Percentiles rank a stretch among this genome's conserved stretches.
Evolutionary conservation across 30 jellyfish, hydroid and myxozoan species (phyloP).

Genomic region (Hydractinia echinata): DNA sequence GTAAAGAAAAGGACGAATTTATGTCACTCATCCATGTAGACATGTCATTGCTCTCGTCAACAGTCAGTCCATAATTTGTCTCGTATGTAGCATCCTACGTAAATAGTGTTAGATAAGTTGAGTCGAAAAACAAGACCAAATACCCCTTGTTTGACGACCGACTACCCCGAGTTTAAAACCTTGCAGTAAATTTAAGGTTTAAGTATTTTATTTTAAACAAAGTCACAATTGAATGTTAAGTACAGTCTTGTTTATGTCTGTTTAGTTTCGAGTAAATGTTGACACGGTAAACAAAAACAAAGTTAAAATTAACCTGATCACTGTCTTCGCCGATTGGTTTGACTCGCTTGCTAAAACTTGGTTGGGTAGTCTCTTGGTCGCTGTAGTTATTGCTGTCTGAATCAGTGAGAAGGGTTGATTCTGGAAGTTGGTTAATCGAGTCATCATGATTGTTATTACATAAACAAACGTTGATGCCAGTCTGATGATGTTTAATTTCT

Average conservation of each 20-base stretch:
- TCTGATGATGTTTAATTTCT: constrained; percentile 9
- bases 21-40: constrained; percentile 42
- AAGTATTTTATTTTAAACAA: no score
- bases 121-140: no score
- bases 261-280: not conserved
- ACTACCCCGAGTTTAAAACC: no score
- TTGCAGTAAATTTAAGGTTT: no score
- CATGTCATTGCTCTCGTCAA: not conserved
- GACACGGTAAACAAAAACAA: not conserved
- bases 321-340: constrained; percentile 37
- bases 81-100: constrained; percentile 35
- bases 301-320: constrained; percentile 23
- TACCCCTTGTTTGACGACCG: no score
- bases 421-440: constrained; percentile 35
- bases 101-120: no score
- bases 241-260: no score
- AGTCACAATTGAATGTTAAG: not conserved
- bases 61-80: constrained; percentile 16
- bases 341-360: constrained; percentile 11
- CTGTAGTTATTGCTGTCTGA: constrained; percentile 40
- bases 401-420: constrained; percentile 32
- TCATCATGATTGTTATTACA: constrained; percentile 7
- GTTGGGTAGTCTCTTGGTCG: constrained; percentile 25
- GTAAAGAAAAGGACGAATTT: constrained; percentile 65
- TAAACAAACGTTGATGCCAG: constrained; percentile 1